phyloP scores from a whole-genome alignment of 2,113 vertebrate species.

The Percopsis transmontana region DNA sequence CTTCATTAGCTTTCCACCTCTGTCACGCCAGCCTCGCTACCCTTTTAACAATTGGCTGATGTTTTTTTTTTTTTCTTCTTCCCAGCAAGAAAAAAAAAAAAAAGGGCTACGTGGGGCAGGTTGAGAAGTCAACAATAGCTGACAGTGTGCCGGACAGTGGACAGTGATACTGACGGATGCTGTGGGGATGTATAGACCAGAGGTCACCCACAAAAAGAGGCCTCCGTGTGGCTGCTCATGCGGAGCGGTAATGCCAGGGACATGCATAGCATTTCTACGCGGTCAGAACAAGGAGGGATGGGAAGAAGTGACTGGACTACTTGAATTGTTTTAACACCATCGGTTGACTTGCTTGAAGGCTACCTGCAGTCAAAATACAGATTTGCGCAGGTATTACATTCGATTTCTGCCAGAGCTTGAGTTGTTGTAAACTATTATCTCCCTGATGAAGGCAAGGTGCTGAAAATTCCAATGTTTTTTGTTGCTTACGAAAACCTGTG shows the following conservation, averaged over 20 bases:
- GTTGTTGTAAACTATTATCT: too few relatives aligned
- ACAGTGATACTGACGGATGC: slow-evolving; percentile 73
- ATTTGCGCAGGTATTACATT: too few relatives aligned
- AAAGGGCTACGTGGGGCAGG: slow-evolving; percentile 63
- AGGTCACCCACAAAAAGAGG: slow-evolving; percentile 69
- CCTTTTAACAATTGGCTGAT: slow-evolving; percentile 76
- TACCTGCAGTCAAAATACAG: too few relatives aligned
- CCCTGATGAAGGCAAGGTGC: too few relatives aligned
- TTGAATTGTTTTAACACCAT: too few relatives aligned
- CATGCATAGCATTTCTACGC: slow-evolving; percentile 49
- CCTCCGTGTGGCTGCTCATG: slow-evolving; percentile 56
- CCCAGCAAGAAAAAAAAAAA: slow-evolving; percentile 34
- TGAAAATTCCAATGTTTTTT: too few relatives aligned
- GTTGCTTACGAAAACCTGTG: too few relatives aligned
- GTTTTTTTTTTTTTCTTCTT: slow-evolving; percentile 47
- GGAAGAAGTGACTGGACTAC: too few relatives aligned
- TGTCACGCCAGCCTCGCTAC: slow-evolving; percentile 75
- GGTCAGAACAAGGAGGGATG: slow-evolving; percentile 7
- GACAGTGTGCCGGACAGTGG: slow-evolving; percentile 68
- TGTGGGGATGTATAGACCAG: slow-evolving; percentile 69
- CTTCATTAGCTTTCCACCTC: slow-evolving; percentile 84
- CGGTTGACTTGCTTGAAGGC: too few relatives aligned
- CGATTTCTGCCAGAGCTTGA: too few relatives aligned
- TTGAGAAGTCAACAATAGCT: slow-evolving; percentile 74
- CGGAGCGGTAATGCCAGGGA: slow-evolving; percentile 41